A percentile compares a stretch with the other conserved stretches of the same genome.
phyloP scores from a whole-genome alignment of 2,888 invertebrate species.

The Eupelmus urozonus region DNA sequence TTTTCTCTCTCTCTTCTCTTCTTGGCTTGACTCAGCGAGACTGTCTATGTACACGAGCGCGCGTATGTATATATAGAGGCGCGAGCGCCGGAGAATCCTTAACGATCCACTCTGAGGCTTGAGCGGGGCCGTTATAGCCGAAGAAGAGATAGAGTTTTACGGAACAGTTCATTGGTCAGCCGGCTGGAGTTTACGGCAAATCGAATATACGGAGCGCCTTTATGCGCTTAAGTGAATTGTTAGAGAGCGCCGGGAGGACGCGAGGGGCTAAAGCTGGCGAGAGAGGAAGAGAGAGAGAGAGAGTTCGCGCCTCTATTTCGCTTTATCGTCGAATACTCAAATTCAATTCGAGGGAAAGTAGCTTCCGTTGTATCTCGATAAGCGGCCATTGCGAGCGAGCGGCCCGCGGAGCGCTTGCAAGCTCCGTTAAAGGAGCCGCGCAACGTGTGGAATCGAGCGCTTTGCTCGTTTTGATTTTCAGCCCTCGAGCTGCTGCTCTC shows the following conservation, averaged over 20 bases:
- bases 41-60: no score
- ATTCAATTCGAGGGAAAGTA: conserved; percentile 57
- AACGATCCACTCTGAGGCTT: conserved; percentile 44
- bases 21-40: not conserved
- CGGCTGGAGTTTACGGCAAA: conserved; percentile 49
- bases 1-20: not conserved
- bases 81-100: conserved; percentile 18
- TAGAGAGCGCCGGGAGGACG: no score
- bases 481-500: not conserved
- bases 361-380: conserved; percentile 59
- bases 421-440: no score
- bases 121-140: conserved; percentile 6
- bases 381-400: conserved; percentile 38
- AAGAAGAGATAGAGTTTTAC: conserved; percentile 44
- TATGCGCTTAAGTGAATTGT: conserved; percentile 57
- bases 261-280: not conserved
- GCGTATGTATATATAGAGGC: not conserved
- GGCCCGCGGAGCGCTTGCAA: not conserved
- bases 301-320: conserved; percentile 47
- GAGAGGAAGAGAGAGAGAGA: not conserved
- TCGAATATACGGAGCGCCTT: conserved; percentile 47
- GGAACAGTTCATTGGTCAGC: conserved; percentile 54
- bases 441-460: not conserved
- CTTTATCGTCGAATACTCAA: conserved; percentile 58
- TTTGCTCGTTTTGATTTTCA: conserved; percentile 32